phyloP scores from a whole-genome alignment of 2,888 invertebrate species.

The Leucophora obtusa region DNA sequence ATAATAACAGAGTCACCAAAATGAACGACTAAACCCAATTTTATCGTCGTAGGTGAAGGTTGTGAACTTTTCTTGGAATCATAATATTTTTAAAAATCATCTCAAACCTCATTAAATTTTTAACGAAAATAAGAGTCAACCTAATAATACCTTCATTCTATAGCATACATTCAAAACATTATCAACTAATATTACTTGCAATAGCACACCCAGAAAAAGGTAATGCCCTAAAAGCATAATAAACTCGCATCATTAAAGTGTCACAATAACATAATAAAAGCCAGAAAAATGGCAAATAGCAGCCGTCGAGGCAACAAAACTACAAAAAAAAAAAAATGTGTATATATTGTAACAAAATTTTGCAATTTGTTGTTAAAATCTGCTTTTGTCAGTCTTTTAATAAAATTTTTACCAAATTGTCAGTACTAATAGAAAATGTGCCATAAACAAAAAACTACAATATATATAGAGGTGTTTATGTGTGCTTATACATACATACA shows the following conservation, averaged over 20 bases:
- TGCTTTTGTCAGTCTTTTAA: slow-evolving; percentile 18
- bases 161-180: slow-evolving; percentile 1
- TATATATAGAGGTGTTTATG: neutral
- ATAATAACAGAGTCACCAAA: too few relatives aligned
- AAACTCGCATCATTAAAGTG: slow-evolving; percentile 63
- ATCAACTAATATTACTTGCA: slow-evolving; percentile 3
- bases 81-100: too few relatives aligned
- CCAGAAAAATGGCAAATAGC: slow-evolving; percentile 3
- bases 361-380: neutral
- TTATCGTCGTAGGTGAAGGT: too few relatives aligned
- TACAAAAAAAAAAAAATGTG: neutral
- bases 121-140: neutral
- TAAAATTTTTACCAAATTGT: slow-evolving; percentile 36
- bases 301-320: neutral
- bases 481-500: neutral
- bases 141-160: neutral
- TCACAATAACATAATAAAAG: slow-evolving; percentile 53
- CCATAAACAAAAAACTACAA: slow-evolving; percentile 9
- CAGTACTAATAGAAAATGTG: slow-evolving; percentile 25
- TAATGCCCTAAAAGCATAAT: slow-evolving; percentile 60
- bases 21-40: too few relatives aligned
- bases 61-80: too few relatives aligned
- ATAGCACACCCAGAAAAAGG: neutral
- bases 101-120: neutral
- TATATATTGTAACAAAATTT: neutral